Conservation (phyloP, 2,888 invertebrate species). For the Andrena minutula region DNA sequence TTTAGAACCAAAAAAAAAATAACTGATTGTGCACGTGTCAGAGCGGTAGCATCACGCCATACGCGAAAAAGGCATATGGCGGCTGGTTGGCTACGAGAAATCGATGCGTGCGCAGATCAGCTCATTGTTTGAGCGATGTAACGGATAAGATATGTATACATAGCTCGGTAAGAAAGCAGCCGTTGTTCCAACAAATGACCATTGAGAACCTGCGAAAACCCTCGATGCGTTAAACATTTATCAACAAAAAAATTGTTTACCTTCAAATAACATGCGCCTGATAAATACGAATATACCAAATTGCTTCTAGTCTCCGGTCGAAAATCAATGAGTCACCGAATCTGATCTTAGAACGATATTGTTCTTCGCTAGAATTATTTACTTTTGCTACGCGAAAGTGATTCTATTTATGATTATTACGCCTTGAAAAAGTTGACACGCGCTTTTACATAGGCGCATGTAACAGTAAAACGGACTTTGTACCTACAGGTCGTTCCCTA, state of each 20-base stretch:
- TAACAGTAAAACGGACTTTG: constrained; percentile 17
- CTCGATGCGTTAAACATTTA: background rate
- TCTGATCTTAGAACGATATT: too few species aligned
- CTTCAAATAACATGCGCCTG: too few species aligned
- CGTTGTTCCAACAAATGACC: background rate
- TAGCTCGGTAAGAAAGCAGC: background rate
- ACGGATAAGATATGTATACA: constrained; percentile 9
- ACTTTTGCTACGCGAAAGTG: too few species aligned
- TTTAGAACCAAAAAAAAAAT: background rate
- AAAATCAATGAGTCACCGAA: too few species aligned
- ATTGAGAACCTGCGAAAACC: background rate
- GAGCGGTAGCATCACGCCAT: background rate
- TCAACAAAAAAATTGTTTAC: background rate
- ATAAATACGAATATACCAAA: too few species aligned
- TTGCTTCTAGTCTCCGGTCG: too few species aligned
- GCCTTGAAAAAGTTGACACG: background rate
- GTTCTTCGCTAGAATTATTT: too few species aligned
- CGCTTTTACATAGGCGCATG: background rate
- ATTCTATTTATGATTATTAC: too few species aligned
- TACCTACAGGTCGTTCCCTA: background rate
- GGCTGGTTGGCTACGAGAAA: background rate
- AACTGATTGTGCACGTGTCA: background rate
- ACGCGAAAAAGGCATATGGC: background rate
- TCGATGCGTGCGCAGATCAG: constrained; percentile 25
- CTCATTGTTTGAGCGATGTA: background rate